Base-by-base conservation (phyloP, 2,888 invertebrate genomes). In the Pristionchus fissidentatus region DNA sequence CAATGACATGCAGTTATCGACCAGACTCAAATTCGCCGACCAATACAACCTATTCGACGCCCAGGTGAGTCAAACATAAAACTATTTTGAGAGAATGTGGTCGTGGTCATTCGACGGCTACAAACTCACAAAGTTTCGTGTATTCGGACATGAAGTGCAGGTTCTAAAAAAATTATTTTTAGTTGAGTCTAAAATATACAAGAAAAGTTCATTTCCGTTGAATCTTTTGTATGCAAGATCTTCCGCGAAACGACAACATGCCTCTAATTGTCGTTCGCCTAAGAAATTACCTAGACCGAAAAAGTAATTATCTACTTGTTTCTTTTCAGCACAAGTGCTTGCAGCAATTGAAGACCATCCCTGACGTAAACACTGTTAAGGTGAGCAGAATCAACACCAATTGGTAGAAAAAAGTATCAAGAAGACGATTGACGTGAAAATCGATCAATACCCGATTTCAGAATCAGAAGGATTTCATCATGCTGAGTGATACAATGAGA, bases 41-140 rank as follows among this genome's bases (percentile, higher is more conserved):
- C 19, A 70, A 19, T 70, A n/a, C 70, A 70, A 70, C 15, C 70
- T 70, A n/a, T 70, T 70, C 70, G 70, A 70, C 26, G 70, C 70
- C 8, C 70, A 70, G 70, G 70, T 70, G 52, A 13, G 52, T 5
- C 0, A 22, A 35, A 57, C 1, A 57, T 57, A 5, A 19, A 2
- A 35, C 35, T 7, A 0, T 38, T 62, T 62, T 10, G 1, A 8
- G 15, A 62, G 13, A 15, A 29, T 5, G 26, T 35, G 29, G 32
- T 0, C 15, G 22, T 0, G 32, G 60, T 1, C 13, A 60, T 10
- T 29, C 32, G 19, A 15, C 10, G 5, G 19, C 13, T 4, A 62
- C 1, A 4, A 19, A 62, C 32, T 1, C 15, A 1, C 10, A 4
- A 57, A 57, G 8, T 26, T 57, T 10, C 7, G 55, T 26, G 4